Evolutionary conservation across 1,140 invertebrate genomes (phyloP), one percentile per base, ranked within the genome.

Genomic region (Drosophila ambigua): DNA sequence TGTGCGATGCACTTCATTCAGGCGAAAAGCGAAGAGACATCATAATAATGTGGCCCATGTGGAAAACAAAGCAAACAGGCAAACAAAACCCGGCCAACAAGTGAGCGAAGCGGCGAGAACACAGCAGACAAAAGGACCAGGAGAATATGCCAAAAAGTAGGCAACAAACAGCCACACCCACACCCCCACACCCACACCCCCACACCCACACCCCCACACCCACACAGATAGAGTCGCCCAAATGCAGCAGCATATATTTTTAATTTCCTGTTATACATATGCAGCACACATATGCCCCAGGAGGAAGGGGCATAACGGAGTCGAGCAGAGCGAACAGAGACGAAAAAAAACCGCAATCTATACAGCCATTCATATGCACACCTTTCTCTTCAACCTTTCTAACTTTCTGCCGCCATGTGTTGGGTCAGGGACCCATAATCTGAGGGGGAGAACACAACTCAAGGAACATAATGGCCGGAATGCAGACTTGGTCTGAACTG

Each of bases 41-140:
- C 75, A 79, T 79, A 79, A 79, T 79, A 79, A 78, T 78, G 61
- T 78, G 75, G 75, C 75, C 76, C 76, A 73, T 72, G 67, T 79
- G 62, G 51, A 79, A 79, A 79, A 79, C 68, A 79, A 79, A 73
- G 62, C 68, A 79, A 79, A 79, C 75, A 73, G 62, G 26, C 73
- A 71, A 77, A 77, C 74, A 77, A 77, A 54, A 76, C 73, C 63
- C 62, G 53, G 39, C 74, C 58, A 76, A 68, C 73, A 76, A 61
- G 62, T 76, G 72, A 68, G 73, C 73, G 35, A 39, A 39, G 23
- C 23, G 4, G 2, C 1, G 23, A 24, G 23, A 24, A 2, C 2
- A 24, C 3, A 39, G 35, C 35, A 77, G 61, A 61, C 68, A 79
- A 79, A 79, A 54, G 54, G 45, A 43, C 44, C 4, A n/a, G 53